Evolutionary conservation across 1,140 invertebrate genomes (phyloP), one percentile per base, ranked within the genome.

Genomic region (Asobara japonica): DNA sequence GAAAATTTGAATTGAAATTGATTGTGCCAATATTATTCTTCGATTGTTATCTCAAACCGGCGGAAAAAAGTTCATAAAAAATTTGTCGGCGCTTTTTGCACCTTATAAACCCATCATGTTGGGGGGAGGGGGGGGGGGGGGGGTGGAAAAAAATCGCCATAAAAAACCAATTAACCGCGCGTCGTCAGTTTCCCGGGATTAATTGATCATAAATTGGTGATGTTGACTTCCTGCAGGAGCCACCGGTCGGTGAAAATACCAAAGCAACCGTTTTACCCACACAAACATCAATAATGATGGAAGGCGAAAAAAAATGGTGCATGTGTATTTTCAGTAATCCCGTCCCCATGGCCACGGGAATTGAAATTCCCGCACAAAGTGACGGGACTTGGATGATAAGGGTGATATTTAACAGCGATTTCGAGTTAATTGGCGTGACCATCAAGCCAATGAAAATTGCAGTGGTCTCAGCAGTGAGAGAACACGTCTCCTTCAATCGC

Each of bases 351-450:
- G 2, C 22, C 11, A 3, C 51, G 1, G n/a, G 27, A 68, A 73
- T 68, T 48, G 29, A 68, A 68, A 72, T 67, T 67, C 48, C 64
- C 20, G 18, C 29, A 41, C n/a, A 66, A 72, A 30, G 31, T 36
- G 11, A 29, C 4, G 29, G 31, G n/a, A 31, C 13, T 45, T 5
- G 41, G 7, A 5, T 2, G 64, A 66, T 66, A 68, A 72, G 60
- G 38, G 27, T 51, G 36, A 73, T 73, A 64, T 64, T 72, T 72
- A 71, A 82, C 76, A 77, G 78, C 76, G 72, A 78, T 79, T 75
- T 65, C 48, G 76, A 71, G n/a, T 79, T 82, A 82, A 83, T 83
- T 82, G 77, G 74, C 78, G 77, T 83, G 78, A 83, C 80, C 76
- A 72, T 60, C 64, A 76, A 66, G 30, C 20, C 3, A 62, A 30